Evolutionary conservation across 2,888 invertebrate genomes (phyloP).

Genomic region (Dione juno): DNA sequence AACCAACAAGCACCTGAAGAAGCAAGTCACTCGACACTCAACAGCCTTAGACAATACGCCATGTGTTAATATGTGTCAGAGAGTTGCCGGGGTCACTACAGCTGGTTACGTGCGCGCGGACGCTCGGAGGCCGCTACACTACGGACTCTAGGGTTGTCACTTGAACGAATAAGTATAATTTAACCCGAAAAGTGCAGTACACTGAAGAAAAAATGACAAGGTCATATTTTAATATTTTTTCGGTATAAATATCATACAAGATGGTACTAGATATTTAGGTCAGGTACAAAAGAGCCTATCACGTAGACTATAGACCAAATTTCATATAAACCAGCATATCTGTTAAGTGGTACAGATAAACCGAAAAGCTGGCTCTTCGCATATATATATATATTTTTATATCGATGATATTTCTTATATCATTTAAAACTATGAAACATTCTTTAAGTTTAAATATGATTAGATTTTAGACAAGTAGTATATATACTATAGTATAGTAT

Average conservation of each 20-base stretch:
- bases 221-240: background rate
- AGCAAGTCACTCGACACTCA: background rate
- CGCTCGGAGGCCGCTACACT: constrained; percentile 23
- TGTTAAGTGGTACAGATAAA: no score
- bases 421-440: no score
- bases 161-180: background rate
- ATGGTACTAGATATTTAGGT: no score
- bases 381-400: no score
- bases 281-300: no score
- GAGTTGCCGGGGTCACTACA: constrained; percentile 26
- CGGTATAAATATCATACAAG: background rate
- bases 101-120: constrained; percentile 27
- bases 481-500: no score
- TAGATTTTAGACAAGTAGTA: no score
- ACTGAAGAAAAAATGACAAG: background rate
- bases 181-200: background rate
- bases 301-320: no score
- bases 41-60: constrained; percentile 39
- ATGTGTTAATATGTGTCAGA: constrained; percentile 38
- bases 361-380: no score
- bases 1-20: background rate
- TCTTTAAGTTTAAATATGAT: no score
- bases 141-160: constrained; percentile 21
- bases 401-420: no score
- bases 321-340: no score